Conservation (phyloP, 2,888 invertebrate genomes). For the Dyspetes luteomarginatus region DNA sequence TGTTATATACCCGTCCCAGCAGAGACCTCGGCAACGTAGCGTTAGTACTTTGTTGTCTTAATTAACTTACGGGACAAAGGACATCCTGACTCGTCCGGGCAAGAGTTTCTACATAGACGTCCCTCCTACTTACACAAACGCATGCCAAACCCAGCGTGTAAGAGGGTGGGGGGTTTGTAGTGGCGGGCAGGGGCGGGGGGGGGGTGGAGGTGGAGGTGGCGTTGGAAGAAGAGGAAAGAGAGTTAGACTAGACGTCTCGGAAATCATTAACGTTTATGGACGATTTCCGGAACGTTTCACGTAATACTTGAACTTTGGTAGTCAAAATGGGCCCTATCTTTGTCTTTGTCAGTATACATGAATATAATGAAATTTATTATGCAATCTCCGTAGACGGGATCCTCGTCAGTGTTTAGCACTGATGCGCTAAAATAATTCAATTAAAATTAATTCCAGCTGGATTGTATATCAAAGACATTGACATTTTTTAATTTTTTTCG, state of each 20-base stretch:
- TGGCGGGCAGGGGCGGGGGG: too few relatives aligned
- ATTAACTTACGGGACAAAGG: slow-evolving; percentile 77
- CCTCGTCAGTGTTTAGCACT: too few relatives aligned
- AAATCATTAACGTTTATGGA: slow-evolving; percentile 26
- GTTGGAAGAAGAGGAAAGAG: too few relatives aligned
- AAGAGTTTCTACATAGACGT: slow-evolving; percentile 33
- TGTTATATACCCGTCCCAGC: slow-evolving; percentile 41
- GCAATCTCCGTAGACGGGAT: background rate
- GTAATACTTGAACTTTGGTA: background rate
- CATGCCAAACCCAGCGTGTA: background rate
- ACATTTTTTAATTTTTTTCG: too few relatives aligned
- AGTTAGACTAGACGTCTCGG: slow-evolving; percentile 27
- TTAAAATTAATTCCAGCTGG: too few relatives aligned
- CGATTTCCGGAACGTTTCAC: slow-evolving; percentile 12
- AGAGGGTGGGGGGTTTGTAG: too few relatives aligned
- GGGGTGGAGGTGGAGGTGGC: too few relatives aligned
- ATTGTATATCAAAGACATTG: too few relatives aligned
- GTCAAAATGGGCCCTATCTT: background rate
- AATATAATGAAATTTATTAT: background rate
- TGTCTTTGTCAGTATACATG: background rate
- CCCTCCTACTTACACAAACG: slow-evolving; percentile 2
- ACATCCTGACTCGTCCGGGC: slow-evolving; percentile 51
- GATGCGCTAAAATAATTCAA: too few relatives aligned
- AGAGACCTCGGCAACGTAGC: slow-evolving; percentile 58
- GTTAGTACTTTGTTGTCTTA: slow-evolving; percentile 79